A percentile compares a stretch with the other conserved stretches of the same genome.
Conservation (phyloP, 1,140 invertebrate species). For the Chelonus insularis region DNA sequence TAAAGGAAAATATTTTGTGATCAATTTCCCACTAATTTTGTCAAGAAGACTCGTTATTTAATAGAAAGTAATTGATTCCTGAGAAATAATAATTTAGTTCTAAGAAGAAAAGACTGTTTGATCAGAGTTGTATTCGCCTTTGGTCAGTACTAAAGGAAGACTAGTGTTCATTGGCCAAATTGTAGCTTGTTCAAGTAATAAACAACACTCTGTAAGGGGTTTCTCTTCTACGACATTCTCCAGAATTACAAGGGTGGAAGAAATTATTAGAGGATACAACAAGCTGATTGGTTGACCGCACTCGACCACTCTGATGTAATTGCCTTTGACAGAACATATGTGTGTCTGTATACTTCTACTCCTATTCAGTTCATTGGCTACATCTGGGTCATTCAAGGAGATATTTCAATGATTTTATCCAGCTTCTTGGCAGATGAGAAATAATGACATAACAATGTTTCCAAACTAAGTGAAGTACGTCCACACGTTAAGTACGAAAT, state of each 20-base stretch:
- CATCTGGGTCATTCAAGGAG: background rate
- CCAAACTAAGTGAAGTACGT: too few relatives aligned
- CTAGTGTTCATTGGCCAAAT: background rate
- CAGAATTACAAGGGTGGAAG: background rate
- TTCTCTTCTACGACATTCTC: background rate
- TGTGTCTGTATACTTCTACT: background rate
- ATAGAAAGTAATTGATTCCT: too few relatives aligned
- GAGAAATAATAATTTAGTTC: too few relatives aligned
- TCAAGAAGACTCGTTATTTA: too few relatives aligned
- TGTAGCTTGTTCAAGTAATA: background rate
- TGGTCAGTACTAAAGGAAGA: background rate
- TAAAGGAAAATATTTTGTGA: too few relatives aligned
- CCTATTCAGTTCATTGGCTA: background rate
- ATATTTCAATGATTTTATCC: background rate
- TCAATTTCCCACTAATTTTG: too few relatives aligned
- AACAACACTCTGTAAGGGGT: background rate
- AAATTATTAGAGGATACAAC: constrained; percentile 3
- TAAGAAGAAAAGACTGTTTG: too few relatives aligned
- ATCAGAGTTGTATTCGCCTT: too few relatives aligned
- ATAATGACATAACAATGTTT: background rate
- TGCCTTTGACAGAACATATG: constrained; percentile 8
- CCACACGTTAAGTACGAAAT: too few relatives aligned
- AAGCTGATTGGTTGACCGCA: background rate
- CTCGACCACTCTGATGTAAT: background rate
- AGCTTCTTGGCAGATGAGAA: background rate